phyloP scores from a whole-genome alignment of 2,113 vertebrate species.

The Phrynosoma blainvillii region DNA sequence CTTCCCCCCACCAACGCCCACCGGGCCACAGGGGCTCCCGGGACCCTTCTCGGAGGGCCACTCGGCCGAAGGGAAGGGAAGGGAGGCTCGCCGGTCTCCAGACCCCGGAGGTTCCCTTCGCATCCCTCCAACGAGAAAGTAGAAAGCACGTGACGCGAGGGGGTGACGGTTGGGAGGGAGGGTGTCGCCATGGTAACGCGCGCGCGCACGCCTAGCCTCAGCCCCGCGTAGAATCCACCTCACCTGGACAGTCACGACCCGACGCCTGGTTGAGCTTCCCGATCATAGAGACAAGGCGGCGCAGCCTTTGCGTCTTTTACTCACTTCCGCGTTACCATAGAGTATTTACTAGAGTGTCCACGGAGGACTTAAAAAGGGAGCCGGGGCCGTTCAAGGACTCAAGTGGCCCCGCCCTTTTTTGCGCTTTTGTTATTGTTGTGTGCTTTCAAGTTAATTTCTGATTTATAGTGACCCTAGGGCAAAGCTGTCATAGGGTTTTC shows the following conservation, averaged over 20 bases:
- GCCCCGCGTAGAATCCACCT: too few relatives aligned
- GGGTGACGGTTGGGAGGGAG: neutral
- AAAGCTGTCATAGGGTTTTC: too few relatives aligned
- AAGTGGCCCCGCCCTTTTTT: neutral
- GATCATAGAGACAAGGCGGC: neutral
- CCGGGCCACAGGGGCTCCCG: neutral
- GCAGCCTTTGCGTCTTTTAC: neutral
- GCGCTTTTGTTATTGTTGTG: neutral
- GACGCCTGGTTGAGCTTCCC: neutral
- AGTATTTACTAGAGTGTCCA: neutral
- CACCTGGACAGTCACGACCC: neutral
- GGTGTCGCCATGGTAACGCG: conserved; percentile 13
- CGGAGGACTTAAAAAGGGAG: too few relatives aligned
- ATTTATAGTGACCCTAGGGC: too few relatives aligned
- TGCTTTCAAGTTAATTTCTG: too few relatives aligned
- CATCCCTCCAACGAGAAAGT: neutral
- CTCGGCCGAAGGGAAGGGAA: too few relatives aligned
- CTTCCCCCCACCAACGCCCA: neutral
- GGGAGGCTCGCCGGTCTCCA: neutral
- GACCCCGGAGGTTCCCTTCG: neutral
- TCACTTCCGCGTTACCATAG: conserved; percentile 60
- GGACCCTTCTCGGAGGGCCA: neutral
- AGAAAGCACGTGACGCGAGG: neutral
- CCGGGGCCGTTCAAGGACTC: too few relatives aligned
- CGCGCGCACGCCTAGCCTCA: neutral